Conservation (phyloP, 35 echinoderm and acorn worm species). For the Ophiothrix spiculata region DNA sequence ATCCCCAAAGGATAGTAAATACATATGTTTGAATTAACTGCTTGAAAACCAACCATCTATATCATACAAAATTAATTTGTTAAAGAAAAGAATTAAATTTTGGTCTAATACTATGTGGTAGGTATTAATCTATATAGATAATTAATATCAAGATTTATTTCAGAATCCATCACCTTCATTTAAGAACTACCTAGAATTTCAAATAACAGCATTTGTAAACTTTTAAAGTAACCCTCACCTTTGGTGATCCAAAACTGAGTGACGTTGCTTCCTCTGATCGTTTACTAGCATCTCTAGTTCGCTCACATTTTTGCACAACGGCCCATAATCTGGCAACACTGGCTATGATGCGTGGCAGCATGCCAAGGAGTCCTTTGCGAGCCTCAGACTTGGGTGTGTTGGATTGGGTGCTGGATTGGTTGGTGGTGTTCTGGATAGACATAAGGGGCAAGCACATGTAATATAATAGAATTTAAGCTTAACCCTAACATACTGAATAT, state of each 20-base stretch:
- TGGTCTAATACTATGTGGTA: not conserved
- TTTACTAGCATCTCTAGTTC: slow-evolving; percentile 44
- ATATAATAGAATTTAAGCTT: too few species aligned
- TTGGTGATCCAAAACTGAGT: slow-evolving; percentile 84
- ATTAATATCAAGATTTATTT: not conserved
- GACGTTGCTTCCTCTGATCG: slow-evolving; percentile 56
- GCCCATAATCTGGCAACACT: slow-evolving; percentile 84
- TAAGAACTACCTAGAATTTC: not conserved
- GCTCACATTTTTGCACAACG: slow-evolving; percentile 72
- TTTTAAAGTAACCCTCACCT: slow-evolving; percentile 43
- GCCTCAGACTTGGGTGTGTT: slow-evolving; percentile 83
- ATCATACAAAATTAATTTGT: not conserved
- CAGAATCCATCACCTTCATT: not conserved
- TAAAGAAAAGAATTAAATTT: not conserved
- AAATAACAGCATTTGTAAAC: not conserved
- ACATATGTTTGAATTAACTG: too few species aligned
- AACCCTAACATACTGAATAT: too few species aligned
- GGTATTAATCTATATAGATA: not conserved
- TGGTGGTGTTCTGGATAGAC: slow-evolving; percentile 44
- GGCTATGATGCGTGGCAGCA: slow-evolving; percentile 86
- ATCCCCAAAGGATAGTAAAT: too few species aligned
- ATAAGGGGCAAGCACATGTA: not conserved
- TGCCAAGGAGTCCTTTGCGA: slow-evolving; percentile 77
- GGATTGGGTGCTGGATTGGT: slow-evolving; percentile 57
- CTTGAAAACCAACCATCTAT: not conserved